Evolutionary conservation across 2,888 invertebrate species (phyloP).

Genomic region (Ormyrus labotus): DNA sequence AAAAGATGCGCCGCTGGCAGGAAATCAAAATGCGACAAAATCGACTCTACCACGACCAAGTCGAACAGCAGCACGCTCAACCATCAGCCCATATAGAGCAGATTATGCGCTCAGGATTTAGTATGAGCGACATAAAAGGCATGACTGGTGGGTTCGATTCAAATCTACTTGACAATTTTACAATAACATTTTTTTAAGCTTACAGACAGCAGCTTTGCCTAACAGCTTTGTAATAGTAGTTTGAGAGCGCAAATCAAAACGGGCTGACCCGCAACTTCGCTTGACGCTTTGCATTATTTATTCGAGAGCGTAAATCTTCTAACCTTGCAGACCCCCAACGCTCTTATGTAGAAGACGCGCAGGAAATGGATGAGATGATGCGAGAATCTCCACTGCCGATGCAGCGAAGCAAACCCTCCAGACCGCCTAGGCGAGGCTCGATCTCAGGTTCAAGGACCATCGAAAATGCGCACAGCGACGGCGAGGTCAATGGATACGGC

Average conservation of each 20-base stretch:
- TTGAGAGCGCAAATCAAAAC: no score
- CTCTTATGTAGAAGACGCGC: slow-evolving; percentile 88
- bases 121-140: slow-evolving; percentile 96
- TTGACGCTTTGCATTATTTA: neutral
- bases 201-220: neutral
- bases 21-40: slow-evolving; percentile 92
- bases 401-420: slow-evolving; percentile 78
- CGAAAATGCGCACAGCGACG: slow-evolving; percentile 86
- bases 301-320: neutral
- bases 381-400: slow-evolving; percentile 76
- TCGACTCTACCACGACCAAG: slow-evolving; percentile 78
- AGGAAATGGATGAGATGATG: slow-evolving; percentile 83
- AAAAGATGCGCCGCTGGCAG: slow-evolving; percentile 91
- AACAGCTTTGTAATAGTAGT: no score
- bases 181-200: neutral
- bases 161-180: no score
- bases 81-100: slow-evolving; percentile 89
- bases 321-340: no score
- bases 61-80: slow-evolving; percentile 57
- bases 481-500: slow-evolving; percentile 84
- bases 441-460: slow-evolving; percentile 76
- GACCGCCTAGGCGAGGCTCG: slow-evolving; percentile 88
- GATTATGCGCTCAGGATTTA: slow-evolving; percentile 92
- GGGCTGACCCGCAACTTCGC: no score
- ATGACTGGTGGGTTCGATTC: slow-evolving; percentile 50